Base-by-base conservation (phyloP, 2,888 invertebrate genomes). In the Archips crataeganus region DNA sequence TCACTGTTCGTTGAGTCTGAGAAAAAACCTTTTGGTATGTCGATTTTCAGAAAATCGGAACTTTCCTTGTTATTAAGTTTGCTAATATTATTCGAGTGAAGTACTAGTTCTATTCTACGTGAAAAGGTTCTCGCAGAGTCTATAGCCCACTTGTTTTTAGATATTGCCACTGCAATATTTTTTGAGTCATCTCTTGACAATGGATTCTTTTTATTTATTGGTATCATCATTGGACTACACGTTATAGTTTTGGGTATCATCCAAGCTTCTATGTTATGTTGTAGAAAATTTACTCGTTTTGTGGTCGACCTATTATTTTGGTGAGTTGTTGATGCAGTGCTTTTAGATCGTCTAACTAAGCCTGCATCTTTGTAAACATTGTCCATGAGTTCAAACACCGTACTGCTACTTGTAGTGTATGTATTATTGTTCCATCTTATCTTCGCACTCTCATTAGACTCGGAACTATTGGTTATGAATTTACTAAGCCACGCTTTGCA, bases 21-120 rank as follows among this genome's bases (percentile, higher is more conserved):
- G 75, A 92, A 89, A 69, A 90, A 93, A 23, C 86, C 88, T 81
- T 88, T 87, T 0, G 92, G 92, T 77, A 93, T 90, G 74, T 91
- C 86, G 70, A 92, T 91, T 75, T 84, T 83, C 65, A 91, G 78
- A 77, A 87, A 90, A 67, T 90, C 87, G 0, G 88, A 87, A 79
- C 87, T 91, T 10, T 78, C 72, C 11, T 75, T 72, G 60, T 81
- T 85, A 1, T 79, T 75, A 2, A 79, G 49, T 62, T 79, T 79
- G 0, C 80, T 76, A 11, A 84, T 75, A 73, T 87, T 85, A 32
- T 86, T 85, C 0, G 90, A 85, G 79, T 87, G 87, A 75, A 92
- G 80, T 2, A 91, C 85, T 2, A 91, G 77, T 81, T 90, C 85
- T 57, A 91, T 86, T 77, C 88, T 87, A 57, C 85, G 85, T n/a